Conservation (phyloP, 2,113 vertebrate species). For the Sebastes fasciatus region DNA sequence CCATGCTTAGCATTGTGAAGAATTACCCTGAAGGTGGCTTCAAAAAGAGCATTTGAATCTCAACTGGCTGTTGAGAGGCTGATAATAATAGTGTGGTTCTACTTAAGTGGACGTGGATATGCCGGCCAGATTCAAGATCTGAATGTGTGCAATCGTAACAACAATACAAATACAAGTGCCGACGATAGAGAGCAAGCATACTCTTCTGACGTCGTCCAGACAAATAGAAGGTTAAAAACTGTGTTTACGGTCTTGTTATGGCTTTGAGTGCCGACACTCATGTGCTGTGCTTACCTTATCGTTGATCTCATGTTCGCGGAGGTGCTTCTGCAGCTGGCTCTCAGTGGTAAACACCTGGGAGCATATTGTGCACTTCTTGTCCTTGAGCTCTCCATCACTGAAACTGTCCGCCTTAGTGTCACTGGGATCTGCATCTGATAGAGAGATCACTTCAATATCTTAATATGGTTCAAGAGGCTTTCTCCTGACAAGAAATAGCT, state of each 20-base stretch:
- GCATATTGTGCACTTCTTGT: slow-evolving; percentile 92
- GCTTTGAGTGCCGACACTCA: not conserved
- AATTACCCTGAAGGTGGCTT: not conserved
- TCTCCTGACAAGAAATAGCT: not conserved
- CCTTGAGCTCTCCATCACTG: slow-evolving; percentile 85
- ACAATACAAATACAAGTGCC: not conserved
- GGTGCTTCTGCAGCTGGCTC: slow-evolving; percentile 95
- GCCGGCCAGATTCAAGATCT: not conserved
- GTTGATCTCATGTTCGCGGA: slow-evolving; percentile 93
- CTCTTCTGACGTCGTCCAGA: no score
- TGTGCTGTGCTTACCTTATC: slow-evolving; percentile 88
- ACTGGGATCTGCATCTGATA: slow-evolving; percentile 66
- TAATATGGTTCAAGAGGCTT: slow-evolving; percentile 14
- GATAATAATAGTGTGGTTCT: not conserved
- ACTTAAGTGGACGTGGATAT: no score
- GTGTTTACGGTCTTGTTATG: not conserved
- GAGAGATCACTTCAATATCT: slow-evolving; percentile 10
- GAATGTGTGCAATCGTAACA: not conserved
- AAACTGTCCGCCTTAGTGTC: slow-evolving; percentile 82
- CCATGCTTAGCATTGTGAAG: not conserved
- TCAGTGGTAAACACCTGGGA: slow-evolving; percentile 91
- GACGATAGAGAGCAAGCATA: not conserved
- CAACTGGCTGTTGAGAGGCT: not conserved
- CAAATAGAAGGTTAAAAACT: not conserved
- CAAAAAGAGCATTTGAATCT: not conserved